A percentile compares a stretch with the other conserved stretches of the same genome.
These are phyloP conservation scores for Austrofundulus limnaeus DNA, from an alignment of 2,113 vertebrate genomes.

Conservation along the genomic window DNA sequence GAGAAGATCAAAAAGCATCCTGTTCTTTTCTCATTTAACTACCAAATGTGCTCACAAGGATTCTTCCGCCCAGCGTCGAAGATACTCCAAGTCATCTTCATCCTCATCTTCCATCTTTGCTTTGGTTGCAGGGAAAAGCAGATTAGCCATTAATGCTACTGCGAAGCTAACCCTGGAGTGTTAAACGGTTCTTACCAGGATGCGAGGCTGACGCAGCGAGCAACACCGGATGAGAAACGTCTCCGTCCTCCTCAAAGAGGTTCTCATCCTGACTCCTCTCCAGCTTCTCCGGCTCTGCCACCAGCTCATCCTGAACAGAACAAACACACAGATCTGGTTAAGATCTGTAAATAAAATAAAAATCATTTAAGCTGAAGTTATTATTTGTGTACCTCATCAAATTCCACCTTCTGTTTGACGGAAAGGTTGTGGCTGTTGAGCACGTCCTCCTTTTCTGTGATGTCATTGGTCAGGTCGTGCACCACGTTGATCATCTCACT, in stretches of 20 bases:
- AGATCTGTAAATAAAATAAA: background rate
- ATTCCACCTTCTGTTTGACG: slow-evolving; percentile 9
- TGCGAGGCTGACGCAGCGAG: slow-evolving; percentile 2
- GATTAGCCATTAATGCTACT: background rate
- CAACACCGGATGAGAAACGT: background rate
- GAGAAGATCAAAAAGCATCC: background rate
- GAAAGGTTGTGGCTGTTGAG: background rate
- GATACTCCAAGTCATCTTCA: slow-evolving; percentile 30
- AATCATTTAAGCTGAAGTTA: background rate
- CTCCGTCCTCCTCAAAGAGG: background rate
- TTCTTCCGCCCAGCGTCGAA: slow-evolving; percentile 18
- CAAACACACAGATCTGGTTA: background rate
- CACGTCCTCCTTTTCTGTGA: background rate
- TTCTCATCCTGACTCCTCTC: slow-evolving; percentile 15
- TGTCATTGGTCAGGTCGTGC: slow-evolving; percentile 15
- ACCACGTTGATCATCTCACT: slow-evolving; percentile 20
- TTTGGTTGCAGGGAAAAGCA: background rate
- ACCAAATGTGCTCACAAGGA: background rate
- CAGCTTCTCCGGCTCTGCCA: slow-evolving; percentile 40
- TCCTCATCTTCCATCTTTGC: slow-evolving; percentile 9
- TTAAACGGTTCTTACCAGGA: slow-evolving; percentile 2
- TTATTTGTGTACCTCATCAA: slow-evolving; percentile 18
- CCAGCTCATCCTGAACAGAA: slow-evolving; percentile 15
- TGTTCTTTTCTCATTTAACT: background rate
- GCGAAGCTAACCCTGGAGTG: background rate